A percentile compares a stretch with the other conserved stretches of the same genome.
Evolutionary conservation across 2,797 vertebrate genomes (phyloP).

Genomic region (Coccyzus lansbergi): DNA sequence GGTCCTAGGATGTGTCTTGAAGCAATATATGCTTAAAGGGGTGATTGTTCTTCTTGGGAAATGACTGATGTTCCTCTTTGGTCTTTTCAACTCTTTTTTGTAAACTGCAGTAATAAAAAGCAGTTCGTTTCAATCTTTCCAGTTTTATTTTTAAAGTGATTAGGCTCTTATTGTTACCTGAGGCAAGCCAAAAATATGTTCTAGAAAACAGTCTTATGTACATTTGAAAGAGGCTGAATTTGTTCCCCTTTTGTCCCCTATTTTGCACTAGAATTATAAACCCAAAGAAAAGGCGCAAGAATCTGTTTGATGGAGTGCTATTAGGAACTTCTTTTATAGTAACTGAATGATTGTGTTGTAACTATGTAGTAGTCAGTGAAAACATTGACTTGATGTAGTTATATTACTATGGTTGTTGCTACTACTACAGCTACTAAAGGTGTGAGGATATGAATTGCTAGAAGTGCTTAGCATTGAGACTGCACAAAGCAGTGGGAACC

Average conservation of each 20-base stretch:
- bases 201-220: background rate
- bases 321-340: background rate
- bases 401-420: background rate
- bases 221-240: background rate
- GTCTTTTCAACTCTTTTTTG: background rate
- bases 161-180: background rate
- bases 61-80: background rate
- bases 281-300: background rate
- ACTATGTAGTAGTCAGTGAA: background rate
- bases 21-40: background rate
- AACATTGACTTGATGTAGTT: background rate
- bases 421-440: background rate
- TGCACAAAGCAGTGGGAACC: background rate
- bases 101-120: background rate
- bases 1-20: background rate
- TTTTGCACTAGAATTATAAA: background rate
- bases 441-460: background rate
- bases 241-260: background rate
- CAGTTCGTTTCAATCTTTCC: background rate
- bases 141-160: background rate
- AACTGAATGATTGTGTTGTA: background rate
- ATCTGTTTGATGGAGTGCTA: background rate
- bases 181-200: background rate
- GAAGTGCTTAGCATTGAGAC: background rate
- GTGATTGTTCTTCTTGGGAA: background rate